A percentile compares a stretch with the other conserved stretches of the same genome.
Evolutionary conservation across 2,888 invertebrate genomes (phyloP).

Genomic region (Lagria hirta): DNA sequence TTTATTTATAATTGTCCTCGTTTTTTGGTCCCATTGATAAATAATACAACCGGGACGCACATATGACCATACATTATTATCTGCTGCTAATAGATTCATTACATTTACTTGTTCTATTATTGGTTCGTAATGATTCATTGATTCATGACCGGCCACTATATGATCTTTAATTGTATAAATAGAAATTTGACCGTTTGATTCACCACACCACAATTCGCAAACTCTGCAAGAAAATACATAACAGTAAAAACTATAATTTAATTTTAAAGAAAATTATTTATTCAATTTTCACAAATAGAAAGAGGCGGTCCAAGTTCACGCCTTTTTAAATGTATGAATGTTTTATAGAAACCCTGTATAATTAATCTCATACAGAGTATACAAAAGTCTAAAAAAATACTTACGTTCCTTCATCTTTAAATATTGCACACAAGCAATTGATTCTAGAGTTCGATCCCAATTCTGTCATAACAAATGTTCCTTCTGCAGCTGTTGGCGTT

Average conservation of each 20-base stretch:
- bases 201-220: slow-evolving; percentile 88
- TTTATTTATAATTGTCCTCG: slow-evolving; percentile 69
- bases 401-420: slow-evolving; percentile 50
- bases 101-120: slow-evolving; percentile 66
- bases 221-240: slow-evolving; percentile 47
- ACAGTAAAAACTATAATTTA: slow-evolving; percentile 2
- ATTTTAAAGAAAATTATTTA: too few species aligned
- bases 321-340: too few species aligned
- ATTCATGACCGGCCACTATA: slow-evolving; percentile 73
- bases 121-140: slow-evolving; percentile 63
- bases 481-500: slow-evolving; percentile 67
- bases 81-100: slow-evolving; percentile 67
- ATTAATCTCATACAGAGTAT: too few species aligned
- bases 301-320: too few species aligned
- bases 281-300: too few species aligned
- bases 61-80: slow-evolving; percentile 73
- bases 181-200: slow-evolving; percentile 74
- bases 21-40: slow-evolving; percentile 80
- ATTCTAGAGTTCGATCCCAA: slow-evolving; percentile 70
- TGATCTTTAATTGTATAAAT: slow-evolving; percentile 73
- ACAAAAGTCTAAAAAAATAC: slow-evolving; percentile 23
- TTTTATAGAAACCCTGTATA: too few species aligned
- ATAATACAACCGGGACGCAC: slow-evolving; percentile 85
- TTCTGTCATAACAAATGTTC: slow-evolving; percentile 77
- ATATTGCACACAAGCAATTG: slow-evolving; percentile 67